A percentile compares a stretch with the other conserved stretches of the same genome.
These are phyloP conservation scores for Perodicticus potto DNA, from an alignment of 2,797 vertebrate species.

Conservation along the genomic window DNA sequence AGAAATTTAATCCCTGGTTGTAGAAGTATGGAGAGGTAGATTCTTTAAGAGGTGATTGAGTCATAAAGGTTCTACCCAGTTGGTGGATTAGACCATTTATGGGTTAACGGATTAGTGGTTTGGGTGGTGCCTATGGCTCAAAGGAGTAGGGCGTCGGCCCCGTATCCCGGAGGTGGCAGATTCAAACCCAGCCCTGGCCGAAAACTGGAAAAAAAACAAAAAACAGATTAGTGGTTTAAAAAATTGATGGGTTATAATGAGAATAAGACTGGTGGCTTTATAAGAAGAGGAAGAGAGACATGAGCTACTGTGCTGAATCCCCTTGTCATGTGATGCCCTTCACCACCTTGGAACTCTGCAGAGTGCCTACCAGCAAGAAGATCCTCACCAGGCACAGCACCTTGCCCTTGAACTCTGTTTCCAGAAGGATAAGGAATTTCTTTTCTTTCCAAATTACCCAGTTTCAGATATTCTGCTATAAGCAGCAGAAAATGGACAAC, in stretches of 20 bases:
- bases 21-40: neutral
- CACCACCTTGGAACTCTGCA: neutral
- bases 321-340: neutral
- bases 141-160: no score
- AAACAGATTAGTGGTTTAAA: neutral
- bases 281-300: neutral
- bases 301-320: no score
- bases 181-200: no score
- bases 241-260: neutral
- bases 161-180: no score
- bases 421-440: neutral
- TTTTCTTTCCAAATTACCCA: neutral
- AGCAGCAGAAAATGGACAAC: neutral
- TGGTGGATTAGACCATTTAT: neutral
- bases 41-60: neutral
- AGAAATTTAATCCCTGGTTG: neutral
- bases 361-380: neutral
- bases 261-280: neutral
- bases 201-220: no score
- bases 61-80: neutral
- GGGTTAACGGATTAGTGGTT: neutral
- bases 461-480: neutral
- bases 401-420: neutral
- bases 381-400: neutral
- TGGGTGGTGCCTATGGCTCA: no score